Conservation (phyloP, 1,140 invertebrate species). For the Ips nitidus region DNA sequence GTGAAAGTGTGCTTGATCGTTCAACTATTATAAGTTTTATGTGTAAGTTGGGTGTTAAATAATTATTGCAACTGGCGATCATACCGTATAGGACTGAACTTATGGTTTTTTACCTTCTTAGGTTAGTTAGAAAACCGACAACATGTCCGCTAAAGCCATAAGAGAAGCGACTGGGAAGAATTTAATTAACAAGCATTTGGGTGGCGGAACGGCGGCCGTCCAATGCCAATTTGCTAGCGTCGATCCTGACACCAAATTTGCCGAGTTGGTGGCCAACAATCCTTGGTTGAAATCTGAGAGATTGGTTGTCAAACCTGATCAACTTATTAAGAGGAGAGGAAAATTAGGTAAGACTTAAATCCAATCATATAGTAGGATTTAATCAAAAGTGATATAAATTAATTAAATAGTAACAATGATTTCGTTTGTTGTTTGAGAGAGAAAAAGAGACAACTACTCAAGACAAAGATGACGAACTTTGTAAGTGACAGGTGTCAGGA, state of each 20-base stretch:
- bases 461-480: too few relatives aligned
- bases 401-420: neutral
- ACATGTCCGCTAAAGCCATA: slow-evolving; percentile 98
- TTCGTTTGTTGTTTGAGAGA: neutral
- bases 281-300: slow-evolving; percentile 85
- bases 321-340: slow-evolving; percentile 96
- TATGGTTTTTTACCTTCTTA: neutral
- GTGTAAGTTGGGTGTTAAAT: neutral
- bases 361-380: neutral
- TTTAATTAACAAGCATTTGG: slow-evolving; percentile 85
- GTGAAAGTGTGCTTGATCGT: neutral
- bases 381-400: too few relatives aligned
- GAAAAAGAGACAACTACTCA: too few relatives aligned
- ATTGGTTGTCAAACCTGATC: slow-evolving; percentile 97
- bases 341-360: slow-evolving; percentile 72
- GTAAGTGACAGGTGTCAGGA: too few relatives aligned
- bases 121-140: too few relatives aligned
- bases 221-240: slow-evolving; percentile 84
- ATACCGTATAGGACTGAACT: neutral
- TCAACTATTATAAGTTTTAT: neutral
- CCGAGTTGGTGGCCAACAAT: slow-evolving; percentile 70
- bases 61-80: neutral
- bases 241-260: slow-evolving; percentile 78
- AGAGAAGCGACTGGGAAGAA: slow-evolving; percentile 95
- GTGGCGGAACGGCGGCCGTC: slow-evolving; percentile 64